These are phyloP conservation scores for Hyppa rectilinea DNA, from an alignment of 2,888 invertebrate genomes.

Conservation along the genomic window DNA sequence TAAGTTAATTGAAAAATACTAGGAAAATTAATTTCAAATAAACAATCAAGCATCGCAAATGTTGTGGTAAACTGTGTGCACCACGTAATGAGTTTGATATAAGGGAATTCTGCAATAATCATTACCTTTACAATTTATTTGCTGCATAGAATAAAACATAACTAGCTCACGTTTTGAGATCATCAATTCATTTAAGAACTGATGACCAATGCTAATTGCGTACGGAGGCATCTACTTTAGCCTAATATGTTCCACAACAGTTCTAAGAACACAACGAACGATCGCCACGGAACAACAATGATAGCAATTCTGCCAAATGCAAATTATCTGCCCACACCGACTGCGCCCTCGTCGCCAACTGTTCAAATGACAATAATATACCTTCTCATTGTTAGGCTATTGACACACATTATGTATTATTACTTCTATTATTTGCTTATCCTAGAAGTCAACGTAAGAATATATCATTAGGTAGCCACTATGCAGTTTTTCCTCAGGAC, in stretches of 20 bases:
- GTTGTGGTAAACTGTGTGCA: conserved; percentile 17
- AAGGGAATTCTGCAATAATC: conserved; percentile 22
- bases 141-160: not conserved
- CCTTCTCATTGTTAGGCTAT: conserved; percentile 47
- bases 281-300: conserved; percentile 51
- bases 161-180: conserved; percentile 35
- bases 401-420: conserved; percentile 47
- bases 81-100: conserved; percentile 37
- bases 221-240: conserved; percentile 39
- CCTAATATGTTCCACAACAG: conserved; percentile 50
- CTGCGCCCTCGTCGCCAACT: conserved; percentile 36
- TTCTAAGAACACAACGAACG: conserved; percentile 43
- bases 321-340: conserved; percentile 63
- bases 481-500: not conserved
- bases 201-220: conserved; percentile 34
- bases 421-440: conserved; percentile 45
- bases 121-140: conserved; percentile 23
- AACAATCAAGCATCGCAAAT: conserved; percentile 18
- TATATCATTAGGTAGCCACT: conserved; percentile 15
- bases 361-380: conserved; percentile 40
- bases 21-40: conserved; percentile 30
- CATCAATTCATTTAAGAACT: conserved; percentile 36
- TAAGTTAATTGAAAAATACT: conserved; percentile 12
- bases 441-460: conserved; percentile 6
- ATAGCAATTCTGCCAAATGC: conserved; percentile 63